These are phyloP conservation scores for Folsomia candida DNA, from an alignment of 2,888 invertebrate genomes.

Conservation along the genomic window DNA sequence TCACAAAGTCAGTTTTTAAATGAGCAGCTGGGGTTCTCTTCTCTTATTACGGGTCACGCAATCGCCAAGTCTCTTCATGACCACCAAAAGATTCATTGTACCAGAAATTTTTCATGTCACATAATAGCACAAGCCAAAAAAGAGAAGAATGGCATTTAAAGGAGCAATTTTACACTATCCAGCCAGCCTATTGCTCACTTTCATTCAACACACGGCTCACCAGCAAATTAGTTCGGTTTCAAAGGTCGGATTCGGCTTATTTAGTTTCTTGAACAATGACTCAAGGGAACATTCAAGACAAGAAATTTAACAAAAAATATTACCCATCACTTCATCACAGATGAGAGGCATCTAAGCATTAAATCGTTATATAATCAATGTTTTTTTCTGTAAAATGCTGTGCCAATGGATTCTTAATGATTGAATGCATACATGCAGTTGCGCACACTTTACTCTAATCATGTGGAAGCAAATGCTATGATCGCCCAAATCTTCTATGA, in stretches of 20 bases:
- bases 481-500: too few species aligned
- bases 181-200: conserved; percentile 12
- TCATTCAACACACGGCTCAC: background rate
- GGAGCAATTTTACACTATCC: conserved; percentile 48
- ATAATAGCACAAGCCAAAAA: conserved; percentile 49
- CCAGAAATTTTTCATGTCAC: conserved; percentile 19
- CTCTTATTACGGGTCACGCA: too few species aligned
- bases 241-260: background rate
- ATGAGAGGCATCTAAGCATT: too few species aligned
- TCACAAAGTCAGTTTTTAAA: too few species aligned
- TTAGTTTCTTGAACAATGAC: background rate
- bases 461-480: too few species aligned
- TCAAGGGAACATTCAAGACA: background rate
- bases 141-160: conserved; percentile 39
- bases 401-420: too few species aligned
- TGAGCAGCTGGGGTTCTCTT: background rate
- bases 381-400: too few species aligned
- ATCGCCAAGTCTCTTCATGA: background rate
- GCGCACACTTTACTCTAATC: too few species aligned
- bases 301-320: too few species aligned
- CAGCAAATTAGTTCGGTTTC: background rate
- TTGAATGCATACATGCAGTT: too few species aligned
- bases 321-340: too few species aligned
- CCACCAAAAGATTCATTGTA: conserved; percentile 8
- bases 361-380: too few species aligned